Evolutionary conservation across 2,113 vertebrate genomes (phyloP).

Genomic region (Eleginops maclovinus): DNA sequence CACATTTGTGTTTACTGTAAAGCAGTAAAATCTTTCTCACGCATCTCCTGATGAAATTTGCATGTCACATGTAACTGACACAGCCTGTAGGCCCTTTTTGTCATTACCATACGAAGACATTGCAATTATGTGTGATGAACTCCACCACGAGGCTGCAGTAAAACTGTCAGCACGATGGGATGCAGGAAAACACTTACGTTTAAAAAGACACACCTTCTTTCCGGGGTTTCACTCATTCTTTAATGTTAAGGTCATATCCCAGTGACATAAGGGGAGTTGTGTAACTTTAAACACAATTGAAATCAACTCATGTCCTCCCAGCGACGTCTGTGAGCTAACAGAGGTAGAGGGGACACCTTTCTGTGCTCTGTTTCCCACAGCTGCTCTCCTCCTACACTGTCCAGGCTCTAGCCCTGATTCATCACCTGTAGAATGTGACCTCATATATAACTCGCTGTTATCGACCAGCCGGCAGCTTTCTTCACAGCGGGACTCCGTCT

Average conservation of each 20-base stretch:
- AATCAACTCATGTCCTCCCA: neutral
- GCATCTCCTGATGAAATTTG: neutral
- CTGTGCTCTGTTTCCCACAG: slow-evolving; percentile 36
- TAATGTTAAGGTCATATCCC: neutral
- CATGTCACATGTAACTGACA: neutral
- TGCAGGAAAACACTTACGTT: neutral
- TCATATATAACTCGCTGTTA: slow-evolving; percentile 48
- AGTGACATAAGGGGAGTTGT: neutral
- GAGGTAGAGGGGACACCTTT: slow-evolving; percentile 14
- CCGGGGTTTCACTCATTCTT: neutral
- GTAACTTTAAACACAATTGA: slow-evolving; percentile 10
- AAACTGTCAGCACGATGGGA: slow-evolving; percentile 14
- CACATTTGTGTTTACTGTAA: no score
- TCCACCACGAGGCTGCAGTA: slow-evolving; percentile 8
- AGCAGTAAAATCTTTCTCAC: neutral
- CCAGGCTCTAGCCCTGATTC: slow-evolving; percentile 37
- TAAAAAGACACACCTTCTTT: neutral
- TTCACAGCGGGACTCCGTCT: slow-evolving; percentile 22
- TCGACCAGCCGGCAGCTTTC: slow-evolving; percentile 45
- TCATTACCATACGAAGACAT: slow-evolving; percentile 28
- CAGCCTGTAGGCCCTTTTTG: neutral
- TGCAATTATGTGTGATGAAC: slow-evolving; percentile 36
- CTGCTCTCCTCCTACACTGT: slow-evolving; percentile 49
- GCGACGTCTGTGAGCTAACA: neutral
- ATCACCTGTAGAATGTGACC: slow-evolving; percentile 47